Percentiles rank a stretch among this genome's conserved stretches.
phyloP scores from a whole-genome alignment of 2,113 vertebrate genomes.

The Willisornis vidua region DNA sequence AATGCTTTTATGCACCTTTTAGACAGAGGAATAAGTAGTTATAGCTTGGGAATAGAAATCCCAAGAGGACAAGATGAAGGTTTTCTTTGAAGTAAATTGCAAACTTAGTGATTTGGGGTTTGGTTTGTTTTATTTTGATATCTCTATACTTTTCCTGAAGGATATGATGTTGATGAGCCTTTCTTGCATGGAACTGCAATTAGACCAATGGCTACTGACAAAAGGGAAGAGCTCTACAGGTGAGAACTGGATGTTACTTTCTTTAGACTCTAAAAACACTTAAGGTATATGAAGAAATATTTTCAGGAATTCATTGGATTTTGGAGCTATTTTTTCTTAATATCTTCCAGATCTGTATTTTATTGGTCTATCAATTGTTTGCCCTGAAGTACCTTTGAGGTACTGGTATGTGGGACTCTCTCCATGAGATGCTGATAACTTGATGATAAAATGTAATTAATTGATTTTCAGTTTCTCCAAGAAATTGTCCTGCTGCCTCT shows the following conservation, averaged over 20 bases:
- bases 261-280: neutral
- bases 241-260: constrained; percentile 51
- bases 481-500: constrained; percentile 75
- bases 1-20: neutral
- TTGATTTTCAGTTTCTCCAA: constrained; percentile 82
- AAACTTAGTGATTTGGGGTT: neutral
- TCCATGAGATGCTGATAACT: neutral
- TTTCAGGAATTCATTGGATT: neutral
- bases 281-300: neutral
- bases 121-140: neutral
- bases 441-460: neutral
- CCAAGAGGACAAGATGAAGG: neutral
- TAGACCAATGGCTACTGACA: constrained; percentile 90
- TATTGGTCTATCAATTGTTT: neutral
- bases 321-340: neutral
- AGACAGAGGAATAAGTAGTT: neutral
- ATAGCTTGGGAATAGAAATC: neutral
- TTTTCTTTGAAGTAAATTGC: constrained; percentile 5
- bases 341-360: neutral
- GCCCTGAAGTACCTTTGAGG: neutral
- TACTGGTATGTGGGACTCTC: neutral
- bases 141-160: constrained; percentile 60
- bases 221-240: constrained; percentile 86
- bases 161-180: constrained; percentile 95
- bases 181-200: constrained; percentile 93